These are phyloP conservation scores for Pachycephala philippinensis DNA, from an alignment of 2,113 vertebrate genomes.

Conservation along the genomic window DNA sequence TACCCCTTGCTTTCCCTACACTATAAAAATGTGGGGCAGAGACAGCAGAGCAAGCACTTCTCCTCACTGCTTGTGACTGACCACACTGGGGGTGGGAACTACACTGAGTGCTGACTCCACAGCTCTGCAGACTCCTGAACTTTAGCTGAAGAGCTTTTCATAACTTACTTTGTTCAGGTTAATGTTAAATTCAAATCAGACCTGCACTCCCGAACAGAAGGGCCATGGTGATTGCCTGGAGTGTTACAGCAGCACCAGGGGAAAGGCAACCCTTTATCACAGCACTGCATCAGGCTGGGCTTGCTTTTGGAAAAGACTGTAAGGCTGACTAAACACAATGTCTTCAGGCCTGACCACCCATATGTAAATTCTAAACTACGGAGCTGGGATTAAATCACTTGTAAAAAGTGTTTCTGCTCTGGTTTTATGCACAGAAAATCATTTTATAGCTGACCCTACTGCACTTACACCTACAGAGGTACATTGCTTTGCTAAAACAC, in stretches of 20 bases:
- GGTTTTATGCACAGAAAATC: background rate
- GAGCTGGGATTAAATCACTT: background rate
- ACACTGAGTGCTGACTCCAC: rapidly evolving
- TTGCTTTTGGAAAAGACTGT: background rate
- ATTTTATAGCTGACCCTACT: background rate
- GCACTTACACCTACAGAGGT: background rate
- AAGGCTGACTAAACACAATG: background rate
- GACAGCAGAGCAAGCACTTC: background rate
- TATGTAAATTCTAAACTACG: background rate
- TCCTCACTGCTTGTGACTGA: background rate
- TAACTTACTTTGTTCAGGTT: background rate
- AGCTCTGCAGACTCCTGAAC: background rate
- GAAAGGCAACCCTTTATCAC: background rate
- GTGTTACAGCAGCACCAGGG: too few relatives aligned
- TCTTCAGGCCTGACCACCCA: background rate
- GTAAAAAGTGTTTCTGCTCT: background rate
- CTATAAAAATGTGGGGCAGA: background rate
- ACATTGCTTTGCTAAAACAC: background rate
- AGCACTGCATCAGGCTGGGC: background rate
- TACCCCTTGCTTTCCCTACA: background rate
- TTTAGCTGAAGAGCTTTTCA: background rate
- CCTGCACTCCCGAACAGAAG: background rate
- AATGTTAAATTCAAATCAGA: background rate
- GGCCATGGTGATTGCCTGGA: background rate
- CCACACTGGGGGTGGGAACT: rapidly evolving